Conservation (phyloP, 2,797 vertebrate genomes). For the Micropoecilia bifurca region DNA sequence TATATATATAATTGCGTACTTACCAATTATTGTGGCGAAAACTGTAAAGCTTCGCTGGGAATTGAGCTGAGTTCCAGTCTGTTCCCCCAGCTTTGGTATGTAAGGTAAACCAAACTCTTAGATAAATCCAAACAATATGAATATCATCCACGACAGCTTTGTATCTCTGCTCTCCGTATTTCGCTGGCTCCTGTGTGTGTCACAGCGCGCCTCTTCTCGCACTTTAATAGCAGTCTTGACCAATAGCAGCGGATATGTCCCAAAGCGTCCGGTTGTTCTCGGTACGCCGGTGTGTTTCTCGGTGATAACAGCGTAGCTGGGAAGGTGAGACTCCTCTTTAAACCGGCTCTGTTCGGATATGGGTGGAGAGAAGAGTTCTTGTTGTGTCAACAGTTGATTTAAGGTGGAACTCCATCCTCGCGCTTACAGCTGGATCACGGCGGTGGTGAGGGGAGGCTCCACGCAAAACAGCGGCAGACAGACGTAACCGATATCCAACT, state of each 20-base stretch:
- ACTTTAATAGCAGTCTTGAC: slow-evolving; percentile 11
- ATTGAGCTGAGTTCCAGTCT: slow-evolving; percentile 52
- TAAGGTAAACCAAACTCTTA: slow-evolving; percentile 38
- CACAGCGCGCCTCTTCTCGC: slow-evolving; percentile 34
- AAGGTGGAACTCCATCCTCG: slow-evolving; percentile 70
- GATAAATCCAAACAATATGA: slow-evolving; percentile 57
- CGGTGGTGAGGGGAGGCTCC: slow-evolving; percentile 18
- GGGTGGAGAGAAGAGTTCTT: slow-evolving; percentile 74
- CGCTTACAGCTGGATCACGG: neutral
- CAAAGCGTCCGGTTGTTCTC: slow-evolving; percentile 20
- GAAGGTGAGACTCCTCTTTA: slow-evolving; percentile 75
- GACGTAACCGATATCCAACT: neutral
- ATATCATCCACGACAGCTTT: slow-evolving; percentile 31
- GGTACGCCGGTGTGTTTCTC: slow-evolving; percentile 35
- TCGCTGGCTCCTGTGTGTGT: slow-evolving; percentile 19
- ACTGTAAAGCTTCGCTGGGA: slow-evolving; percentile 76
- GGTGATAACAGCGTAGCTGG: slow-evolving; percentile 33
- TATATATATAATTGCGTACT: slow-evolving; percentile 38
- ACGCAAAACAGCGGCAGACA: slow-evolving; percentile 19
- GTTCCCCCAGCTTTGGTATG: slow-evolving; percentile 81
- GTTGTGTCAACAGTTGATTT: slow-evolving; percentile 81
- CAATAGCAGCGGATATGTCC: slow-evolving; percentile 46
- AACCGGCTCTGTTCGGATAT: slow-evolving; percentile 60
- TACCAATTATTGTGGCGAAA: slow-evolving; percentile 83
- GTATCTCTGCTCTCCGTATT: neutral